These are phyloP conservation scores for Trematomus bernacchii DNA, from an alignment of 2,797 vertebrate species.

Conservation along the genomic window DNA sequence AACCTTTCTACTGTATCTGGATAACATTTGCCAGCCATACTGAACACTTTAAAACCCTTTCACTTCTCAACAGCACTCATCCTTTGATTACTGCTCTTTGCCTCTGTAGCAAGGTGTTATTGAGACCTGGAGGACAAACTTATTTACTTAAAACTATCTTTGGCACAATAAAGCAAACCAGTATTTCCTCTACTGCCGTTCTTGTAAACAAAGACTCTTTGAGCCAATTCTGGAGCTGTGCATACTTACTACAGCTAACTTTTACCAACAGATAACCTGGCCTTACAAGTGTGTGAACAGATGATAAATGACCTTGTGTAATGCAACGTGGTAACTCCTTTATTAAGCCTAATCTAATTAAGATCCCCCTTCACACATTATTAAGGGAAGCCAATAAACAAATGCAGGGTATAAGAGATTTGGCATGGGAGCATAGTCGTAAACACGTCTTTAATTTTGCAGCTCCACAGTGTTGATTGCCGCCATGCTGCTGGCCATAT, in stretches of 20 bases:
- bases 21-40: not conserved
- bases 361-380: constrained; percentile 79
- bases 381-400: constrained; percentile 78
- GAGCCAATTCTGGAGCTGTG: constrained; percentile 3
- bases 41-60: not conserved
- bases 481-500: constrained; percentile 65
- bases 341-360: constrained; percentile 79
- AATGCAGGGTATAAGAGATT: constrained; percentile 68
- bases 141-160: constrained; percentile 34
- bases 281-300: constrained; percentile 59
- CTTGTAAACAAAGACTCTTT: constrained; percentile 15
- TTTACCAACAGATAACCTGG: constrained; percentile 58
- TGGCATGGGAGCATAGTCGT: constrained; percentile 73
- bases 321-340: constrained; percentile 74
- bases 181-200: constrained; percentile 14
- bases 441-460: constrained; percentile 76
- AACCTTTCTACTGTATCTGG: not conserved
- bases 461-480: constrained; percentile 65
- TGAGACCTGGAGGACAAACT: constrained; percentile 9
- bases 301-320: constrained; percentile 78
- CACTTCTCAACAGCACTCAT: not conserved
- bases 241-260: constrained; percentile 32
- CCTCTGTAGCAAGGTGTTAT: not conserved
- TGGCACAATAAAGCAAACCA: constrained; percentile 3
- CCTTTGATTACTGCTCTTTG: not conserved